Percentiles rank a stretch among this genome's conserved stretches.
Conservation (phyloP, 1,140 invertebrate species). For the Thaumatotibia leucotreta region DNA sequence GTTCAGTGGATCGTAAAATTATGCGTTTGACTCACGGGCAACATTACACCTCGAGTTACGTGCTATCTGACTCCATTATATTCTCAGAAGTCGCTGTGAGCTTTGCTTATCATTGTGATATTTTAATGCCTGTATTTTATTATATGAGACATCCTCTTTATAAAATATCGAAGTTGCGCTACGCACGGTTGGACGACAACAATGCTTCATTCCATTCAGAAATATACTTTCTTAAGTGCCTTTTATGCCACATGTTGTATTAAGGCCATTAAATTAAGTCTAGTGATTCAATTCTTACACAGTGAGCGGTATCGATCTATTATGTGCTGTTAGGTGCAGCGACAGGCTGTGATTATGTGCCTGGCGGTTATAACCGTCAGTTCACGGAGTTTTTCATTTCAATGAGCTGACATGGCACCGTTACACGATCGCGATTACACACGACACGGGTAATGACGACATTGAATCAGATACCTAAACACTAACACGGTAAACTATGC, state of each 20-base stretch:
- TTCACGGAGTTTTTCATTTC: conserved; percentile 39
- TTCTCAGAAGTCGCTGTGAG: conserved; percentile 23
- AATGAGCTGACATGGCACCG: conserved; percentile 44
- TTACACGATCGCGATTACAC: conserved; percentile 50
- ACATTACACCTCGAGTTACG: conserved; percentile 26
- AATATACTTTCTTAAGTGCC: neutral
- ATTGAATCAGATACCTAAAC: neutral
- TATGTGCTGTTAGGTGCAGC: neutral
- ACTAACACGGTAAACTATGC: too few relatives aligned
- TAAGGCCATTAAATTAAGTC: neutral
- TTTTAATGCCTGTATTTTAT: conserved; percentile 26
- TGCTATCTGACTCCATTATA: conserved; percentile 27
- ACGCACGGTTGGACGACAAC: neutral
- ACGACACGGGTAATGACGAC: conserved; percentile 22
- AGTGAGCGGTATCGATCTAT: neutral
- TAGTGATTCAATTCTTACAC: neutral
- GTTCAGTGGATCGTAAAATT: conserved; percentile 39
- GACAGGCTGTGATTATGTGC: neutral
- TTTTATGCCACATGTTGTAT: neutral
- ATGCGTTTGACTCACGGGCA: conserved; percentile 33
- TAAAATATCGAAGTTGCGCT: neutral
- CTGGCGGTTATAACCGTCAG: conserved; percentile 33
- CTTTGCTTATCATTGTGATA: conserved; percentile 8
- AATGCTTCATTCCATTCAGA: neutral
- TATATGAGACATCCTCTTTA: neutral